phyloP scores from a whole-genome alignment of 2,113 vertebrate genomes.

The Gallinago jamesoni region DNA sequence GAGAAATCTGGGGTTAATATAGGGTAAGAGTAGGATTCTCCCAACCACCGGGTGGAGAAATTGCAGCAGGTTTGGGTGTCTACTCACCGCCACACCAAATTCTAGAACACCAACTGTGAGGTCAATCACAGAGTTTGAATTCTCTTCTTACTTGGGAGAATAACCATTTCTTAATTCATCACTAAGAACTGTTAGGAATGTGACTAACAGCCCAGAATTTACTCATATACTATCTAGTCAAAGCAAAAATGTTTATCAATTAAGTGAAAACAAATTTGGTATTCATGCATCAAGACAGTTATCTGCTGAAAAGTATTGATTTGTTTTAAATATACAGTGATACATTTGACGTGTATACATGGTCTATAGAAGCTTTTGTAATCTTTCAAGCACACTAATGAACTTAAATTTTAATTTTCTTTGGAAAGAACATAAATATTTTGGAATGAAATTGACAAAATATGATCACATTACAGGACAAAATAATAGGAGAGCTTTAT shows the following conservation, averaged over 20 bases:
- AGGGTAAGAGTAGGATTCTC: background rate
- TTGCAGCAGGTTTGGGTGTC: background rate
- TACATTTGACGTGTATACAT: rapidly evolving
- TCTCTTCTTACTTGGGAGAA: background rate
- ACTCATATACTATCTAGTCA: background rate
- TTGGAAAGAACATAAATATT: background rate
- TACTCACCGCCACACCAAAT: too few species aligned
- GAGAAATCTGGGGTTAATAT: background rate
- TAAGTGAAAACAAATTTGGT: background rate
- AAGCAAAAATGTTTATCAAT: background rate
- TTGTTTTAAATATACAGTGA: background rate
- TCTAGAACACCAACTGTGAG: background rate
- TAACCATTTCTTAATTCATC: background rate
- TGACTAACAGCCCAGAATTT: background rate
- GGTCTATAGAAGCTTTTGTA: background rate
- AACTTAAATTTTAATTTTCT: background rate
- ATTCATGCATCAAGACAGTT: background rate
- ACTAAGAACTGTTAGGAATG: background rate
- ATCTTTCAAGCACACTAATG: rapidly evolving
- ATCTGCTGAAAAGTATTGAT: background rate
- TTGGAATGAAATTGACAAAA: background rate
- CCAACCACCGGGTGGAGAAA: background rate
- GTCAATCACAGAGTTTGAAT: background rate
- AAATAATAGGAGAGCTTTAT: background rate
- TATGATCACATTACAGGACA: background rate